phyloP scores from a whole-genome alignment of 2,888 invertebrate species.

The Pherbina coryleti region DNA sequence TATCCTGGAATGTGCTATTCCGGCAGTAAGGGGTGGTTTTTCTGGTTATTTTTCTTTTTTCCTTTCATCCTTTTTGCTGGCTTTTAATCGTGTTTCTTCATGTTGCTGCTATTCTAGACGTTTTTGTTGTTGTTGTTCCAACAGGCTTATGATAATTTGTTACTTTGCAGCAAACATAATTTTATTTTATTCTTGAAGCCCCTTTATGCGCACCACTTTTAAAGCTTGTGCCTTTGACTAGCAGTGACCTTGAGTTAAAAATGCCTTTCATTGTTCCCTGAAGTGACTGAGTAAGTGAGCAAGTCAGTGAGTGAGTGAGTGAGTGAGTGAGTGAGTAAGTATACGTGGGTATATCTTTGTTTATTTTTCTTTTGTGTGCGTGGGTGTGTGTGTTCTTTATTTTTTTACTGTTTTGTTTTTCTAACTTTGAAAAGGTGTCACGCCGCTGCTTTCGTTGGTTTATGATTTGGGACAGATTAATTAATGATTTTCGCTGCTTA shows the following conservation, averaged over 20 bases:
- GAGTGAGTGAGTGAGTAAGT: no score
- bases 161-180: background rate
- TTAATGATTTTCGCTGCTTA: background rate
- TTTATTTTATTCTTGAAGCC: background rate
- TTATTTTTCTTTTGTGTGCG: background rate
- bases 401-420: background rate
- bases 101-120: background rate
- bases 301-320: no score
- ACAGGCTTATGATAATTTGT: constrained; percentile 14
- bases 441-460: background rate
- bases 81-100: no score
- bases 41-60: no score
- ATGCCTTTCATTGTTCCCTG: background rate
- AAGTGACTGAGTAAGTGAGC: background rate
- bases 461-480: background rate
- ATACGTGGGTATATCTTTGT: background rate
- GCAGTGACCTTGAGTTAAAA: background rate
- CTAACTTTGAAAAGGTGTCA: constrained; percentile 23
- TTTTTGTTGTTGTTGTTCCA: constrained; percentile 2
- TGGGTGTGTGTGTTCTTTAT: background rate
- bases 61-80: no score
- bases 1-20: no score
- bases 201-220: constrained; percentile 30
- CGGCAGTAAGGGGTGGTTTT: no score
- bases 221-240: background rate